Evolutionary conservation across 2,797 vertebrate genomes (phyloP).

Genomic region (Rhinella marina): DNA sequence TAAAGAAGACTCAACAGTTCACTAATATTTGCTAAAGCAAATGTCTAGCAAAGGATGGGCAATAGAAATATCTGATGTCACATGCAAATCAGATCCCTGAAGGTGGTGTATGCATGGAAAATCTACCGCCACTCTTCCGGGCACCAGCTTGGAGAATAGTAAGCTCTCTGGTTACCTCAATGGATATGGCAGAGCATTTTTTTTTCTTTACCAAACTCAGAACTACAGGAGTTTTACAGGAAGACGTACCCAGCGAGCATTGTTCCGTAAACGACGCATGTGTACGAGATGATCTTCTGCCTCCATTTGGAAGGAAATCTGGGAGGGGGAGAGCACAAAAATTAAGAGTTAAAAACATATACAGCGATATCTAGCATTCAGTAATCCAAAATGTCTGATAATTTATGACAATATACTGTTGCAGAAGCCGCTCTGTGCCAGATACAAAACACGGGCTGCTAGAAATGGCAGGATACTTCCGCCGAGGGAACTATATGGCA

Average conservation of each 20-base stretch:
- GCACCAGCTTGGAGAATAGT: no score
- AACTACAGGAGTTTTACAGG: neutral
- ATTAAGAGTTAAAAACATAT: neutral
- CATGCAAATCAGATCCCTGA: no score
- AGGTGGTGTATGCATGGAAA: no score
- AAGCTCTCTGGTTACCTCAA: no score
- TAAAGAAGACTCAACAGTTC: no score
- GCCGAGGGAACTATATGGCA: neutral
- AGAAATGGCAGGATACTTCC: neutral
- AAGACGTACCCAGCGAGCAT: constrained; percentile 27
- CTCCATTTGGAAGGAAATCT: constrained; percentile 21
- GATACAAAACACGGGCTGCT: neutral
- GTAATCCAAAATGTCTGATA: neutral
- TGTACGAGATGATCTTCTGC: neutral
- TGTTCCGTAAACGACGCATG: neutral
- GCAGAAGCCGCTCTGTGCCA: no score
- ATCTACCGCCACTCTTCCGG: no score
- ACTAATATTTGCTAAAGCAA: no score
- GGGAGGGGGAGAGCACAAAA: neutral
- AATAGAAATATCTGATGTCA: no score
- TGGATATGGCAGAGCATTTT: no score
- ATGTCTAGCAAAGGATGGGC: no score
- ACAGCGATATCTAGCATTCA: neutral
- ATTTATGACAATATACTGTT: neutral
- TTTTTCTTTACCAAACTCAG: no score